Evolutionary conservation across 2,888 invertebrate genomes (phyloP).

Genomic region (Coecobrya sp.): DNA sequence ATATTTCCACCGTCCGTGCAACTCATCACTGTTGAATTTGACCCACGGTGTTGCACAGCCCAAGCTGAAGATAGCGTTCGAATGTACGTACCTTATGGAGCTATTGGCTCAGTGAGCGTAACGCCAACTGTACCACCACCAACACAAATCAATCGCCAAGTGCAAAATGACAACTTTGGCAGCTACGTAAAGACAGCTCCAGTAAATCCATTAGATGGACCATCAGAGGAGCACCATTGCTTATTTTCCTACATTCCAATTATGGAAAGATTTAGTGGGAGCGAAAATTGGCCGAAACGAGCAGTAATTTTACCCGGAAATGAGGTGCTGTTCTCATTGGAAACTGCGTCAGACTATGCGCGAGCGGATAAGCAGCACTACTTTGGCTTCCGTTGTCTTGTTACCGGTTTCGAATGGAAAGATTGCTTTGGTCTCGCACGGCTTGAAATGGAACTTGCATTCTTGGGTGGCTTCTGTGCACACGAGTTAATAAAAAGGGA

Average conservation of each 20-base stretch:
- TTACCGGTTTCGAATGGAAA: constrained; percentile 91
- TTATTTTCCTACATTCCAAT: constrained; percentile 90
- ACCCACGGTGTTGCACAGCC: constrained; percentile 96
- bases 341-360: constrained; percentile 98
- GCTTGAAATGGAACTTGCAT: constrained; percentile 96
- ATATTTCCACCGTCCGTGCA: constrained; percentile 95
- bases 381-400: constrained; percentile 95
- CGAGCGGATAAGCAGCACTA: constrained; percentile 95
- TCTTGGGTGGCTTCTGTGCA: constrained; percentile 97
- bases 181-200: constrained; percentile 27
- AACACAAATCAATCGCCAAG: neutral
- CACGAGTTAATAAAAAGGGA: constrained; percentile 96
- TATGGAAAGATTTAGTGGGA: constrained; percentile 91
- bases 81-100: constrained; percentile 88
- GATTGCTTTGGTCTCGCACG: constrained; percentile 90
- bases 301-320: constrained; percentile 96
- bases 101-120: constrained; percentile 44
- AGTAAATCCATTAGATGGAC: constrained; percentile 20
- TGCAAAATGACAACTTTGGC: constrained; percentile 42
- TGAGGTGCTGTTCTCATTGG: constrained; percentile 97
- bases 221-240: constrained; percentile 76
- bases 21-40: constrained; percentile 98
- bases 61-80: constrained; percentile 95
- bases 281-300: constrained; percentile 95
- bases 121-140: neutral